Percentiles rank a stretch among this genome's conserved stretches.
These are phyloP conservation scores for Catocala nupta DNA, from an alignment of 2,888 invertebrate species.

Conservation along the genomic window DNA sequence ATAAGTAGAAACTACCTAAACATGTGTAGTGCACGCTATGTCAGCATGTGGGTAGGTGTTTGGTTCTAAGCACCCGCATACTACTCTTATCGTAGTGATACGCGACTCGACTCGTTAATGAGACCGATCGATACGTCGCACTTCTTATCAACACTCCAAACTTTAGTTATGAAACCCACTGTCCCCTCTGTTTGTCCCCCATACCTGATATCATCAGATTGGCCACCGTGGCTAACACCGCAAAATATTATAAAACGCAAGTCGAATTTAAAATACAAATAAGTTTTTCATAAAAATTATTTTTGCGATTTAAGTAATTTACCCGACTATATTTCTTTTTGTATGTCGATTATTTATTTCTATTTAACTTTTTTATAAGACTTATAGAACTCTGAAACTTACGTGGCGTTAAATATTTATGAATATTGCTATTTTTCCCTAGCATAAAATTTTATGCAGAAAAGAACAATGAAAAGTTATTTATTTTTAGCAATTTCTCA, in stretches of 20 bases:
- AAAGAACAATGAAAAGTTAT: no score
- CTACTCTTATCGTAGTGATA: conserved; percentile 57
- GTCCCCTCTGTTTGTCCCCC: conserved; percentile 51
- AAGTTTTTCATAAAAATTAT: no score
- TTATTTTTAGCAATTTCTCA: no score
- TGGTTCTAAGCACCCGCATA: conserved; percentile 77
- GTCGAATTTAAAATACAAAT: not conserved
- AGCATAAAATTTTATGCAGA: no score
- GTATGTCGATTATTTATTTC: no score
- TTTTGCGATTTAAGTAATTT: not conserved
- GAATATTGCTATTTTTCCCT: no score
- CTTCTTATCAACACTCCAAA: conserved; percentile 82
- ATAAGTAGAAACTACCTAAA: not conserved
- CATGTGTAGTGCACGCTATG: conserved; percentile 13
- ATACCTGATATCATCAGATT: conserved; percentile 8
- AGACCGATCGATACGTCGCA: conserved; percentile 68
- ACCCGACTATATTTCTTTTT: no score
- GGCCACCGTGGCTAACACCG: not conserved
- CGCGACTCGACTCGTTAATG: conserved; percentile 76
- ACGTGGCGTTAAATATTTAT: no score
- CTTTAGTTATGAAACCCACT: conserved; percentile 73
- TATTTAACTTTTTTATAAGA: no score
- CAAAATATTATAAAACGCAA: conserved; percentile 2
- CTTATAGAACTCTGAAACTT: no score
- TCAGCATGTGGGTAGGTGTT: conserved; percentile 59